These are phyloP conservation scores for Colius striatus DNA, from an alignment of 2,113 vertebrate species.

Conservation along the genomic window DNA sequence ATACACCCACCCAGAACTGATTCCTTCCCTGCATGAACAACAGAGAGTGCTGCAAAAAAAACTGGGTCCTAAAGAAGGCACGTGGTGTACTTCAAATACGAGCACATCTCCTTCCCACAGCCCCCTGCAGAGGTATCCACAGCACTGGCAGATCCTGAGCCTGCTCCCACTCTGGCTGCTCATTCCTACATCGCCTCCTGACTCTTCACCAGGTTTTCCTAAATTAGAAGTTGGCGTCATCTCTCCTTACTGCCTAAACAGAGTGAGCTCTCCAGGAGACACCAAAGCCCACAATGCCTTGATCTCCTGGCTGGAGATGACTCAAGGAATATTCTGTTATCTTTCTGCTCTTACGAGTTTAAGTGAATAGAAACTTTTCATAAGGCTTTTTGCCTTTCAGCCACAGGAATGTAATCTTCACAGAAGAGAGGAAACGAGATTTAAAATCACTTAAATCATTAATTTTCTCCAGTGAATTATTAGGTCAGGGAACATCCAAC, in stretches of 20 bases:
- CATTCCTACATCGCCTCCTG: background rate
- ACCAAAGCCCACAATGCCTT: background rate
- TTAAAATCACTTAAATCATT: conserved; percentile 21
- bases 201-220: background rate
- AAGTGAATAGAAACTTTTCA: conserved; percentile 7
- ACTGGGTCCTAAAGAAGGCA: background rate
- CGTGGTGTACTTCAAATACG: rapidly evolving
- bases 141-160: background rate
- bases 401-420: background rate
- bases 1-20: background rate
- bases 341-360: background rate
- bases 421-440: background rate
- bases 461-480: background rate
- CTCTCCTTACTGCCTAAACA: background rate
- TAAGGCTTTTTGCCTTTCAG: conserved; percentile 20
- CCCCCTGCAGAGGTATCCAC: rapidly evolving
- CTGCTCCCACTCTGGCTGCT: background rate
- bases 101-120: background rate
- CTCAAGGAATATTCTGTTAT: background rate
- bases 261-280: background rate
- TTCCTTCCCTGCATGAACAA: background rate
- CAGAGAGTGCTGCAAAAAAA: background rate
- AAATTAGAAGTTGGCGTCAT: background rate
- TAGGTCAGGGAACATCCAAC: background rate
- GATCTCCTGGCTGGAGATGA: background rate